A percentile compares a stretch with the other conserved stretches of the same genome.
Conservation (phyloP, 2,113 vertebrate genomes). For the Eidolon helvum region DNA sequence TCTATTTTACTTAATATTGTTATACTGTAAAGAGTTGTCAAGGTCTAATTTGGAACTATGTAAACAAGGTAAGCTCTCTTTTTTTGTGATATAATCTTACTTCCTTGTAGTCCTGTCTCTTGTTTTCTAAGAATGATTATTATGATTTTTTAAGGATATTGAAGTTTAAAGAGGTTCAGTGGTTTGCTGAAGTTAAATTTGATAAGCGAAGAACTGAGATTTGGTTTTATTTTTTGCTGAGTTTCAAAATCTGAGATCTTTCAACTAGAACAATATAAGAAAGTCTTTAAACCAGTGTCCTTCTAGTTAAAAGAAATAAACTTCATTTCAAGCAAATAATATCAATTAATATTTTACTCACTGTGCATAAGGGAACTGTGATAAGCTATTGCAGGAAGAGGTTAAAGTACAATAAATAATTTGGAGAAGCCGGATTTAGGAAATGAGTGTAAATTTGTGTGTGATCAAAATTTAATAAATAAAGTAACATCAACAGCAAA, state of each 20-base stretch:
- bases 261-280: background rate
- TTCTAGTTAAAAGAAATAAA: background rate
- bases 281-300: background rate
- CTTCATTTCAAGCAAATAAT: background rate
- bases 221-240: background rate
- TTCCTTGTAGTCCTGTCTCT: background rate
- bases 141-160: background rate
- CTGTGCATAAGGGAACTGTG: background rate
- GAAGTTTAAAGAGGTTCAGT: background rate
- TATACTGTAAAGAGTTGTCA: background rate
- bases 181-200: background rate
- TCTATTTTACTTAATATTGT: background rate
- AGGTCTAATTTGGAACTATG: background rate
- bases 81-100: background rate
- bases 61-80: background rate
- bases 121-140: background rate
- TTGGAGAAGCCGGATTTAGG: background rate
- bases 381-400: background rate
- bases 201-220: background rate
- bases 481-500: background rate
- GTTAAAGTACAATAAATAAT: background rate
- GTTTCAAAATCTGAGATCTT: background rate
- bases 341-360: background rate
- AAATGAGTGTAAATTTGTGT: background rate
- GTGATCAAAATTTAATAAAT: background rate